A percentile compares a stretch with the other conserved stretches of the same genome.
Conservation (phyloP, 2,797 vertebrate genomes). For the Poecilia velifera region DNA sequence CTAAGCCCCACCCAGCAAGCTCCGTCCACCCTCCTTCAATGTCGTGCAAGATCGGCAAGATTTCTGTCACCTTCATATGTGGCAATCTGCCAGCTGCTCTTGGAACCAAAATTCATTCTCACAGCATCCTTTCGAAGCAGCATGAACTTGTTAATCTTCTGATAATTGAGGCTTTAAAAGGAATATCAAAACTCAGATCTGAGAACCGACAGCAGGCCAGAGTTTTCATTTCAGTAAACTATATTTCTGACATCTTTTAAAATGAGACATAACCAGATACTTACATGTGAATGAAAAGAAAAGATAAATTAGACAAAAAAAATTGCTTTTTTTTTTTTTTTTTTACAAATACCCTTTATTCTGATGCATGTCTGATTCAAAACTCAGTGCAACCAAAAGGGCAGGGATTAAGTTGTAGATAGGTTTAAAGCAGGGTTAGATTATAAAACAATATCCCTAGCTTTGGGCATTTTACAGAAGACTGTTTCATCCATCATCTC, state of each 20-base stretch:
- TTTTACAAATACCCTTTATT: background rate
- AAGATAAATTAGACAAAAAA: background rate
- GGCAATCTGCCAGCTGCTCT: constrained; percentile 80
- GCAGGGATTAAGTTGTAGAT: background rate
- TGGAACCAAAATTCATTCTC: constrained; percentile 82
- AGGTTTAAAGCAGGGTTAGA: background rate
- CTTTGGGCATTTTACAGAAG: background rate
- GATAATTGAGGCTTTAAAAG: constrained; percentile 79
- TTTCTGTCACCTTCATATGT: constrained; percentile 87
- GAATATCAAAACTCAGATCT: constrained; percentile 67
- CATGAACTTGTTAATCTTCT: constrained; percentile 80
- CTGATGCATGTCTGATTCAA: background rate
- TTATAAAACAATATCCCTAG: background rate
- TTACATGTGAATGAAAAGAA: constrained; percentile 16
- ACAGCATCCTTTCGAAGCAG: constrained; percentile 78
- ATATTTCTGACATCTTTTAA: constrained; percentile 37
- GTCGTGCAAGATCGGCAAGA: constrained; percentile 88
- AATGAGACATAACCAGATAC: constrained; percentile 16
- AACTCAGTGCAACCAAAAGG: background rate
- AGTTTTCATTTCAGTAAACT: constrained; percentile 35
- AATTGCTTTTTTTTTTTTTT: background rate
- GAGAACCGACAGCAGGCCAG: constrained; percentile 17
- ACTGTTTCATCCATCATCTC: background rate
- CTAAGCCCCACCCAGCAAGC: constrained; percentile 74
- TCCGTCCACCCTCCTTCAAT: constrained; percentile 73